Percentiles rank a stretch among this genome's conserved stretches.
These are phyloP conservation scores for Sesia bembeciformis DNA, from an alignment of 2,888 invertebrate genomes.

Conservation along the genomic window DNA sequence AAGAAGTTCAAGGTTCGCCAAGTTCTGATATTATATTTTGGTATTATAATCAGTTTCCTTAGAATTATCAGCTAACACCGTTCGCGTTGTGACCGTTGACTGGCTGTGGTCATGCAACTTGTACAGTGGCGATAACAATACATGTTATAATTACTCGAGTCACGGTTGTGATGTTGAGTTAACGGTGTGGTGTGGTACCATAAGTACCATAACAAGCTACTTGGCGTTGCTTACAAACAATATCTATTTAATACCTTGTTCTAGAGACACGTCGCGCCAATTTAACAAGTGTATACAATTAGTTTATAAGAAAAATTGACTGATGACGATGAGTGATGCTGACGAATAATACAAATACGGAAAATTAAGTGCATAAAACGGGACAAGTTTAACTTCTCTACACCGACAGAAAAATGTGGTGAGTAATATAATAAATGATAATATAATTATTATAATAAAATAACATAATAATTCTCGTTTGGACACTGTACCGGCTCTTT, in stretches of 20 bases:
- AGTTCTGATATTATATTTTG: neutral
- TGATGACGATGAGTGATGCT: too few species aligned
- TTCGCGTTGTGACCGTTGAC: neutral
- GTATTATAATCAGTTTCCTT: neutral
- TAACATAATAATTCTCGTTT: too few species aligned
- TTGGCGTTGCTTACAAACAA: constrained; percentile 1
- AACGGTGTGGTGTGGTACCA: constrained; percentile 3
- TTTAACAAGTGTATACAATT: neutral
- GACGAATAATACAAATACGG: too few species aligned
- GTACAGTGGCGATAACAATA: neutral
- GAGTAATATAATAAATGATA: constrained; percentile 1
- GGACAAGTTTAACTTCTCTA: neutral
- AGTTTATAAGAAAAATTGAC: too few species aligned
- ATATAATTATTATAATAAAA: too few species aligned
- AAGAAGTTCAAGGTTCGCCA: neutral
- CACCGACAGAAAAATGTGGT: constrained; percentile 7
- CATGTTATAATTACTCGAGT: constrained; percentile 1
- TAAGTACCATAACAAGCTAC: constrained; percentile 1
- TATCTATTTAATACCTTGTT: constrained; percentile 3
- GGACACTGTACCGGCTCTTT: too few species aligned
- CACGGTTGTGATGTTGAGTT: constrained; percentile 2
- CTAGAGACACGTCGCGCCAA: constrained; percentile 2
- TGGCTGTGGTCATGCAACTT: neutral
- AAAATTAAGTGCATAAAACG: neutral
- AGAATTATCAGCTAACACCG: neutral